Conservation (phyloP, 2,888 invertebrate genomes). For the Apamea monoglypha region DNA sequence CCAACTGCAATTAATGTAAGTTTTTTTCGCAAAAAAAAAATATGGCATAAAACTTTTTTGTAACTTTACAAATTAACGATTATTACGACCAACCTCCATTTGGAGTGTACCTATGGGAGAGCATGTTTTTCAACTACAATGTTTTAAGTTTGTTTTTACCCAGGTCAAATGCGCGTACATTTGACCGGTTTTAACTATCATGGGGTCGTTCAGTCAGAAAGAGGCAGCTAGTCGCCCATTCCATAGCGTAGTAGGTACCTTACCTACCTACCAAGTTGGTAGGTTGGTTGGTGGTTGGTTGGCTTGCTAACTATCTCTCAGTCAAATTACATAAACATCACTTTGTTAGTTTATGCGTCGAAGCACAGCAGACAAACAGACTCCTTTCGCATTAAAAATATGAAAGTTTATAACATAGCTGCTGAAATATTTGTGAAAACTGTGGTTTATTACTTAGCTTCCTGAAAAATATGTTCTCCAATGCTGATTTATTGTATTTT, state of each 20-base stretch:
- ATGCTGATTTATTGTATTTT: slow-evolving; percentile 6
- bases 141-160: too few relatives aligned
- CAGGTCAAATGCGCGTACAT: too few relatives aligned
- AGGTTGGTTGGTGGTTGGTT: too few relatives aligned
- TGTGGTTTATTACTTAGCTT: slow-evolving; percentile 22
- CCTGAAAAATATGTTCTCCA: slow-evolving; percentile 9
- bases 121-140: neutral
- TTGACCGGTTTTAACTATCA: too few relatives aligned
- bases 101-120: neutral
- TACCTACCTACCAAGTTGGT: too few relatives aligned
- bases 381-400: neutral
- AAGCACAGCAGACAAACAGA: neutral
- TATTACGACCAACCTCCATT: neutral
- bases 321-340: neutral
- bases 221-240: neutral
- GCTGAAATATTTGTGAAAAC: slow-evolving; percentile 3
- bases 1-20: too few relatives aligned
- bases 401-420: neutral
- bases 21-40: too few relatives aligned
- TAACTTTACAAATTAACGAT: neutral
- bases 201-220: neutral
- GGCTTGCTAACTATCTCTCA: neutral
- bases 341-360: neutral
- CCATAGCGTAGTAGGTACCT: neutral
- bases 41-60: too few relatives aligned